Evolutionary conservation across 2,113 vertebrate species (phyloP).

Genomic region (Crotophaga sulcirostris): DNA sequence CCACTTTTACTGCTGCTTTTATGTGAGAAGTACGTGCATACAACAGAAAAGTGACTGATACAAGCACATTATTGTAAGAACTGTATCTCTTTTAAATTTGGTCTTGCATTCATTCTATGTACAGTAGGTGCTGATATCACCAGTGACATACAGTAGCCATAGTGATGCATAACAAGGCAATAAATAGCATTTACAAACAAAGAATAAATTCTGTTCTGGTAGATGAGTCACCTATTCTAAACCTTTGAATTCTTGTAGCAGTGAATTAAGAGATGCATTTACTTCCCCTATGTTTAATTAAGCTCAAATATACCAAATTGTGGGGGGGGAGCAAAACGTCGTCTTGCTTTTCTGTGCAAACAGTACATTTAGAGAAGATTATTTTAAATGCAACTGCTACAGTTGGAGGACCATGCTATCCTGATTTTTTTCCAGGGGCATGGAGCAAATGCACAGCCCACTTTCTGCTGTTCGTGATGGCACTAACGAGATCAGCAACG

Average conservation of each 20-base stretch:
- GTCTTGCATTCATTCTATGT: background rate
- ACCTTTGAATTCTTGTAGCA: constrained; percentile 26
- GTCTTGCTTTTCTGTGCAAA: constrained; percentile 7
- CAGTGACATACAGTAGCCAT: constrained; percentile 59
- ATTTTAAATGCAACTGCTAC: background rate
- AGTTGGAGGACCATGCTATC: background rate
- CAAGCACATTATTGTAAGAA: background rate
- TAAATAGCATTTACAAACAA: constrained; percentile 68
- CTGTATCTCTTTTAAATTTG: background rate
- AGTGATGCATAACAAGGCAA: constrained; percentile 56
- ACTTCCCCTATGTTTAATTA: constrained; percentile 32
- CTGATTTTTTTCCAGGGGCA: background rate
- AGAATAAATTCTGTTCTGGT: constrained; percentile 43
- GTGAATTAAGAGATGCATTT: constrained; percentile 51
- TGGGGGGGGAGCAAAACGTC: background rate
- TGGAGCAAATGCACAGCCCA: background rate
- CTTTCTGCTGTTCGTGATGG: background rate
- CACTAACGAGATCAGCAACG: background rate
- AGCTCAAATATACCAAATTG: background rate
- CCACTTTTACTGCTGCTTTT: background rate
- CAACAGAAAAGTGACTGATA: background rate
- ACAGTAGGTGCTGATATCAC: background rate
- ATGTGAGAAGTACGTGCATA: background rate
- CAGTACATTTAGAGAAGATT: background rate
- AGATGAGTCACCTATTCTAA: constrained; percentile 45